Conservation (phyloP, 2,797 vertebrate species). For the Platyrinchus mystaceus region DNA sequence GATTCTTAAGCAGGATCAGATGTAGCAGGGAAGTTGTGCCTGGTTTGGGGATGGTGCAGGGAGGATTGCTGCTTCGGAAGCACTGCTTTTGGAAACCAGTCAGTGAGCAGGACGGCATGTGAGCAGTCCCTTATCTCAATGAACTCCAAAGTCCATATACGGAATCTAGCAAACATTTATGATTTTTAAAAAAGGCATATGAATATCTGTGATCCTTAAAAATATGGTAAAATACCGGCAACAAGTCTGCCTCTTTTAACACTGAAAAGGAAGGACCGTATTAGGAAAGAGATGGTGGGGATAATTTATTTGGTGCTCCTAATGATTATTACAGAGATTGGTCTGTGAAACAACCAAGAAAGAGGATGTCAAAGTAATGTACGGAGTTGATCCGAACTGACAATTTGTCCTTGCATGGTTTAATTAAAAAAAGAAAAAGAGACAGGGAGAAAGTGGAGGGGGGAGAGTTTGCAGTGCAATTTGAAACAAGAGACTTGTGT, state of each 20-base stretch:
- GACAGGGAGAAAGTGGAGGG: too few relatives aligned
- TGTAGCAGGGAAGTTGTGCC: background rate
- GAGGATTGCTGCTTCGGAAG: background rate
- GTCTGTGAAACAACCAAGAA: background rate
- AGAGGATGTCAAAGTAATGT: background rate
- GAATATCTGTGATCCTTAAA: background rate
- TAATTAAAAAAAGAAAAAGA: background rate
- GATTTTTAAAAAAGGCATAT: background rate
- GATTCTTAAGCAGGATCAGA: background rate
- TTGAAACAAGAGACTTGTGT: background rate
- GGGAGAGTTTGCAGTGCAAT: background rate
- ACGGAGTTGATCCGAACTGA: background rate
- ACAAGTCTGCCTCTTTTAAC: background rate
- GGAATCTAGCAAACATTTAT: background rate
- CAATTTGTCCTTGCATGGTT: background rate
- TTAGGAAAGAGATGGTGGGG: background rate
- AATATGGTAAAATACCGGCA: background rate
- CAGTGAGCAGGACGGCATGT: fast-evolving
- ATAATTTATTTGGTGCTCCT: background rate
- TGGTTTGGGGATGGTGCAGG: background rate
- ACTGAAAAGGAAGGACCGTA: background rate
- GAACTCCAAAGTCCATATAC: background rate
- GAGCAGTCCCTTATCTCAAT: background rate
- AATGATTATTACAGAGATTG: background rate
- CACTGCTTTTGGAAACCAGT: background rate